Percentiles rank a stretch among this genome's conserved stretches.
Conservation (phyloP, 1,140 invertebrate genomes). For the Drosophila azteca region DNA sequence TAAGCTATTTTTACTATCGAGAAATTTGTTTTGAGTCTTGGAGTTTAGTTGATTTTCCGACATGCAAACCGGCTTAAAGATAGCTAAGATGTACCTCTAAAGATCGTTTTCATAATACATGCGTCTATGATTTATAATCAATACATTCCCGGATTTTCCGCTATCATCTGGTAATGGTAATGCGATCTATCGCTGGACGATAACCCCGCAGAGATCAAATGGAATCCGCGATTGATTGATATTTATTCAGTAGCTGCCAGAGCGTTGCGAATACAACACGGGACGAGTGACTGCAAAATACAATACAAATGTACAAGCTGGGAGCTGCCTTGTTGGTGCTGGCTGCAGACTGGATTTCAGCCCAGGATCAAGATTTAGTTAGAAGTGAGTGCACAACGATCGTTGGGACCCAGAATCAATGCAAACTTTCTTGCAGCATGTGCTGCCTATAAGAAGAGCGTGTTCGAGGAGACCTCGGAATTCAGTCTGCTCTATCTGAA, state of each 20-base stretch:
- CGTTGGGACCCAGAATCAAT: not conserved
- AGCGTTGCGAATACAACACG: slow-evolving; percentile 6
- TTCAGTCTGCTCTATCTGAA: slow-evolving; percentile 44
- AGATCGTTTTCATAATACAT: too few species aligned
- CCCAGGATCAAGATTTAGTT: slow-evolving; percentile 38
- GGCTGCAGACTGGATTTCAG: not conserved
- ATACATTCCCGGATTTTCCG: too few species aligned
- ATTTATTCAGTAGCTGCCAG: slow-evolving; percentile 19
- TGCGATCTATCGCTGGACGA: too few species aligned
- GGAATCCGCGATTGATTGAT: not conserved
- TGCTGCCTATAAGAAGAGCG: slow-evolving; percentile 41
- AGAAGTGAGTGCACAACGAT: slow-evolving; percentile 18
- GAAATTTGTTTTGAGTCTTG: too few species aligned
- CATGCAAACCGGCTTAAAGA: too few species aligned
- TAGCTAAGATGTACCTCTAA: too few species aligned
- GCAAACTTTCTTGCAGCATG: slow-evolving; percentile 39
- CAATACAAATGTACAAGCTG: slow-evolving; percentile 1
- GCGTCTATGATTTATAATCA: too few species aligned
- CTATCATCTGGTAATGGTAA: too few species aligned
- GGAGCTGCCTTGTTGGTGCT: not conserved
- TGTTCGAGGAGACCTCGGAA: slow-evolving; percentile 53
- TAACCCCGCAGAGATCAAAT: too few species aligned
- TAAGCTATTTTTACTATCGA: too few species aligned
- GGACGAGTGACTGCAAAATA: not conserved
- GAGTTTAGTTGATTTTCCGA: too few species aligned